Percentiles rank a stretch among this genome's conserved stretches.
These are phyloP conservation scores for Rhynchomys soricoides DNA, from an alignment of 2,113 vertebrate species.

Conservation along the genomic window DNA sequence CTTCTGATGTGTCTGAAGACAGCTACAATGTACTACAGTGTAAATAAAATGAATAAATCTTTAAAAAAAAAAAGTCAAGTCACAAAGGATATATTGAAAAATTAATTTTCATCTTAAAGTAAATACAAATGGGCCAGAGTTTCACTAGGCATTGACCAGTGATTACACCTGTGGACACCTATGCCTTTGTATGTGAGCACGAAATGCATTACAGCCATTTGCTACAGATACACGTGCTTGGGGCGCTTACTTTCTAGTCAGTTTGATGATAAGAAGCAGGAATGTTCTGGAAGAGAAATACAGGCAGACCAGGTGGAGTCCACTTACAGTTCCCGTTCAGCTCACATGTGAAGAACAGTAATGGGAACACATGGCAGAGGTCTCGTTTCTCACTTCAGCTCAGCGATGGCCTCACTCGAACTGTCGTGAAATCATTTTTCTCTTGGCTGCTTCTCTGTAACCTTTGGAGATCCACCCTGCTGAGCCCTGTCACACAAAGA, in stretches of 20 bases:
- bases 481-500: not conserved
- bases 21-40: too few relatives aligned
- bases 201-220: not conserved
- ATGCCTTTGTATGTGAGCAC: not conserved
- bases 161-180: not conserved
- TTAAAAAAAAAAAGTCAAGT: not conserved
- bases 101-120: constrained; percentile 17
- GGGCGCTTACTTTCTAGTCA: not conserved
- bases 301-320: not conserved
- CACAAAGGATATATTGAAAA: not conserved
- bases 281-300: not conserved
- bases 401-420: too few relatives aligned
- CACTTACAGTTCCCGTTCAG: not conserved
- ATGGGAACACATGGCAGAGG: not conserved
- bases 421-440: not conserved
- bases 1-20: too few relatives aligned
- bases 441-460: not conserved
- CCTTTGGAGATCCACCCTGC: accelerated
- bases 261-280: not conserved
- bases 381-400: not conserved
- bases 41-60: too few relatives aligned
- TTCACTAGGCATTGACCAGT: not conserved
- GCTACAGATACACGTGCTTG: not conserved
- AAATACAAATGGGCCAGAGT: not conserved
- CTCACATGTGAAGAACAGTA: not conserved